These are phyloP conservation scores for Xanthorhoe spadicearia DNA, from an alignment of 2,888 invertebrate genomes.

Conservation along the genomic window DNA sequence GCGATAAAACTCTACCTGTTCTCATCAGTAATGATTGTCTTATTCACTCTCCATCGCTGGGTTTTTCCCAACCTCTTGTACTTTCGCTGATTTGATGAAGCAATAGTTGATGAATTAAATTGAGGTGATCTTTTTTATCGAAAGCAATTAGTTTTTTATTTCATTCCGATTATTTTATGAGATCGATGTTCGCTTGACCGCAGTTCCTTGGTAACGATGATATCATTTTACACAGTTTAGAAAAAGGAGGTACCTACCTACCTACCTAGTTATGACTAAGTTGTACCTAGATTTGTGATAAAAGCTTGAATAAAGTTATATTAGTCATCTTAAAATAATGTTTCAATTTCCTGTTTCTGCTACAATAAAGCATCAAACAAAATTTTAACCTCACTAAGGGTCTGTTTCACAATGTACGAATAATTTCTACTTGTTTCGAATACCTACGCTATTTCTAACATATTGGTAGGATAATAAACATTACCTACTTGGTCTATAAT, in stretches of 20 bases:
- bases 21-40: constrained; percentile 42
- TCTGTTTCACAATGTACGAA: no score
- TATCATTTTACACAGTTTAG: constrained; percentile 50
- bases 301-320: constrained; percentile 1
- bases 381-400: no score
- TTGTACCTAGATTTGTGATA: constrained; percentile 7
- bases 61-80: not conserved
- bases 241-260: constrained; percentile 3
- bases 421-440: no score
- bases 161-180: constrained; percentile 23
- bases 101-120: constrained; percentile 16
- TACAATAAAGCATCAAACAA: not conserved
- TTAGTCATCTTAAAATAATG: constrained; percentile 14
- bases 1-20: constrained; percentile 57
- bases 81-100: constrained; percentile 6
- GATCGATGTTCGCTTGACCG: constrained; percentile 10
- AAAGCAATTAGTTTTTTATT: constrained; percentile 47
- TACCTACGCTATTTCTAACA: no score
- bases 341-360: constrained; percentile 7
- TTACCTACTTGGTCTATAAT: no score
- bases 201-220: constrained; percentile 54
- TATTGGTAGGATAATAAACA: no score
- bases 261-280: constrained; percentile 36
- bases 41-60: constrained; percentile 47
- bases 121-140: constrained; percentile 29